These are phyloP conservation scores for Rhineura floridana DNA, from an alignment of 2,113 vertebrate species.

Conservation along the genomic window DNA sequence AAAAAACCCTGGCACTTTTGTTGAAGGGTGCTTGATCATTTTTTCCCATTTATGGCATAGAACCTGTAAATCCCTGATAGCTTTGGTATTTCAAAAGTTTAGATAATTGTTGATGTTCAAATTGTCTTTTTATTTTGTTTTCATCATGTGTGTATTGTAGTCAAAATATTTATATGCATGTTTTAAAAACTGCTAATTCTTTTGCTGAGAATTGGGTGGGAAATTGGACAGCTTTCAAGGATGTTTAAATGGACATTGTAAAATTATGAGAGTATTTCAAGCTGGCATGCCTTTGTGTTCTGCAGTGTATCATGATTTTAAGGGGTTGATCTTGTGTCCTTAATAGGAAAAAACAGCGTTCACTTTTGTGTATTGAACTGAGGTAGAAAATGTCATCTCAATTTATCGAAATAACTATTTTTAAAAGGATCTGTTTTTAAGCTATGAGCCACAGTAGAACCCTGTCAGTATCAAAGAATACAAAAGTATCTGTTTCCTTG, in stretches of 20 bases:
- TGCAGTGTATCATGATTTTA: neutral
- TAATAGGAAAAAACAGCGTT: neutral
- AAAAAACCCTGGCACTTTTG: neutral
- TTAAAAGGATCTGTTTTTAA: neutral
- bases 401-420: neutral
- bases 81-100: constrained; percentile 16
- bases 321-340: neutral
- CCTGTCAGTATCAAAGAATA: neutral
- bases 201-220: constrained; percentile 6
- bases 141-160: neutral
- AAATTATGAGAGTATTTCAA: neutral
- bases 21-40: neutral
- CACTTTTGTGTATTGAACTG: neutral
- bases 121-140: neutral
- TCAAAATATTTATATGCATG: neutral
- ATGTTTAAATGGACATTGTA: neutral
- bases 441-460: neutral
- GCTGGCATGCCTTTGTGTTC: neutral
- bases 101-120: neutral
- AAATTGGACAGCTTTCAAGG: neutral
- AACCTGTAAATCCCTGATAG: neutral
- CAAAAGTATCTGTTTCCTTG: neutral
- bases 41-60: neutral
- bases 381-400: neutral
- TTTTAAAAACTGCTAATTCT: constrained; percentile 27